Conservation (phyloP, 2,888 invertebrate species). For the Clepsis dumicolana region DNA sequence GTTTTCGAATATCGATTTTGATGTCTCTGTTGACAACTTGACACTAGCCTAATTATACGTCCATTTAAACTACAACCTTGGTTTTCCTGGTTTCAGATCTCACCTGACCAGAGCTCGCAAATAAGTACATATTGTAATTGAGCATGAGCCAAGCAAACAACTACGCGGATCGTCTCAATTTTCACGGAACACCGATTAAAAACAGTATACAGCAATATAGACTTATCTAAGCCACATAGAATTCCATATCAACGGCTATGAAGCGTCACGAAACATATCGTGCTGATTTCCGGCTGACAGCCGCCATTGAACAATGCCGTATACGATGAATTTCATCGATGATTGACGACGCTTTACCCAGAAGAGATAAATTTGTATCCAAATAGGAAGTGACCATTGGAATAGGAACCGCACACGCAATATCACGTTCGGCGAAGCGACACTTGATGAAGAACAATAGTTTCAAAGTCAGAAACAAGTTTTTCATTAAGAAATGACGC, state of each 20-base stretch:
- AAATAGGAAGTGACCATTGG: conserved; percentile 24
- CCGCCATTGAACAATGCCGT: neutral
- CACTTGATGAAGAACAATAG: conserved; percentile 5
- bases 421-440: conserved; percentile 5
- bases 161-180: neutral
- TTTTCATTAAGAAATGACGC: neutral
- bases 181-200: neutral
- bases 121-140: too few species aligned
- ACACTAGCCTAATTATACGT: too few species aligned
- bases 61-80: too few species aligned
- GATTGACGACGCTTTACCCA: conserved; percentile 5
- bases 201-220: neutral
- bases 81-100: too few species aligned
- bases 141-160: neutral
- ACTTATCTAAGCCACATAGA: neutral
- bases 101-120: too few species aligned
- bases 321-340: conserved; percentile 4
- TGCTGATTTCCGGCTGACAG: neutral
- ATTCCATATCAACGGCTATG: neutral
- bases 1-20: too few species aligned
- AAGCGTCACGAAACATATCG: neutral
- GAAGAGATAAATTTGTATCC: conserved; percentile 13
- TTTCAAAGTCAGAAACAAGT: neutral
- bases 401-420: conserved; percentile 26
- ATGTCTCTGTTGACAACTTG: too few species aligned